Evolutionary conservation across 2,888 invertebrate species (phyloP).

Genomic region (Spicauda simplicius): DNA sequence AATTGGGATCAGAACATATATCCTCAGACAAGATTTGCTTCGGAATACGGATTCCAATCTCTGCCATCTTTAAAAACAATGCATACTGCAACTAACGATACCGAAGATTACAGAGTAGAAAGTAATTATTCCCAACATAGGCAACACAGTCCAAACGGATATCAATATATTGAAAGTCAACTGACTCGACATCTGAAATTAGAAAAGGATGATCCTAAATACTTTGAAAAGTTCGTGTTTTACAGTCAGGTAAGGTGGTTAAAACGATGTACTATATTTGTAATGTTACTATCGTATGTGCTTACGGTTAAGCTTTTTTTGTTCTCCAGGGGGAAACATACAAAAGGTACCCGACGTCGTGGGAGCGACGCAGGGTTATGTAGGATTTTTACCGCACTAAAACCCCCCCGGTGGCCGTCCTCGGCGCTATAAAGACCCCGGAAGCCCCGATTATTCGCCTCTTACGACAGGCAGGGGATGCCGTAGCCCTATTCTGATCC

Average conservation of each 20-base stretch:
- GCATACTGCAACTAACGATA: conserved; percentile 81
- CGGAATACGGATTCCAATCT: conserved; percentile 98
- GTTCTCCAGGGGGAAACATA: too few relatives aligned
- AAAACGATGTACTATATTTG: too few relatives aligned
- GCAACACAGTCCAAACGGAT: conserved; percentile 94
- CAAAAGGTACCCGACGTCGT: too few relatives aligned
- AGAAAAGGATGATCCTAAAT: conserved; percentile 74
- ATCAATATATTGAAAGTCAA: conserved; percentile 85
- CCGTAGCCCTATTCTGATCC: too few relatives aligned
- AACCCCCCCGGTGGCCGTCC: too few relatives aligned
- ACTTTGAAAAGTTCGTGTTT: conserved; percentile 89
- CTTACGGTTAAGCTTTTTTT: too few relatives aligned
- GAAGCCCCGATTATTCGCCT: too few relatives aligned
- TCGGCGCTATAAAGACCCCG: too few relatives aligned
- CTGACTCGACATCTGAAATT: conserved; percentile 87
- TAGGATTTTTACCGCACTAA: too few relatives aligned
- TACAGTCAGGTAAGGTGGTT: conserved; percentile 90
- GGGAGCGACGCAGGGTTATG: too few relatives aligned
- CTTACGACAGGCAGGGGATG: too few relatives aligned
- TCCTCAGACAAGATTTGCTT: conserved; percentile 93
- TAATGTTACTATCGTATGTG: too few relatives aligned
- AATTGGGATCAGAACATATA: conserved; percentile 92
- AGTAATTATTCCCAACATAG: conserved; percentile 89
- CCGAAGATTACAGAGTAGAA: conserved; percentile 76
- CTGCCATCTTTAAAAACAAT: conserved; percentile 90